Evolutionary conservation across 2,113 vertebrate genomes (phyloP), one percentile per base, ranked within the genome.

Genomic region (Emydura subglobosa): DNA sequence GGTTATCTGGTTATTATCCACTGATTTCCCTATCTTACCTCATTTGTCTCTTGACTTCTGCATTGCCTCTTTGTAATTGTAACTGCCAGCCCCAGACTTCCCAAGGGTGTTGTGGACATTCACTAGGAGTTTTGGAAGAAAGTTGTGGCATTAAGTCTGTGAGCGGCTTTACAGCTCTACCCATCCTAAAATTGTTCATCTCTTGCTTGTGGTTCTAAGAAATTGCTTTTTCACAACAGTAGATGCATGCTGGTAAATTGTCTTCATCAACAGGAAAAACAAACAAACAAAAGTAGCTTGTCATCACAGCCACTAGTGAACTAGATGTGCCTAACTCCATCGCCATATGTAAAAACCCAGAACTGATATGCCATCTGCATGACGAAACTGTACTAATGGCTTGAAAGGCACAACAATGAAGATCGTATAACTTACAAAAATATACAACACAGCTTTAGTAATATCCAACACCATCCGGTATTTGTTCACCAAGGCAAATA

Each of bases 21-120:
- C 79, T 91, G 81, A 24, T 39, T 91, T 92, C 85, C 85, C 83
- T 87, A 74, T 90, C 59, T 84, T 94, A 50, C 79, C 79, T 96
- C 57, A 82, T 79, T 82, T 95, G 92, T 80, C 96, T 95, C 94
- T 92, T 86, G 74, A 88, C 89, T 50, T 83, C 51, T 80, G 50
- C 29, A 19, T 53, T 84, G 53, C 31, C 65, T 89, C 47, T 91
- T 51, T 91, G 0, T 87, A 91, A 93, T 86, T 95, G 90, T 53
- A 83, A 84, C 91, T 91, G 91, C 55, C 51, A 92, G 39, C 31
- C 74, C 61, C 31, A 74, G 50, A 31, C 4, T 42, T 39, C 29
- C 50, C 14, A 51, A 85, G 42, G 24, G 2, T 10, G 22, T 53
- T 12, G 0, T 0, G 3, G 89, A 92, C 31, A 89, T 72, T 92